Evolutionary conservation across 2,888 invertebrate species (phyloP).

Genomic region (Amphimallon solstitiale): DNA sequence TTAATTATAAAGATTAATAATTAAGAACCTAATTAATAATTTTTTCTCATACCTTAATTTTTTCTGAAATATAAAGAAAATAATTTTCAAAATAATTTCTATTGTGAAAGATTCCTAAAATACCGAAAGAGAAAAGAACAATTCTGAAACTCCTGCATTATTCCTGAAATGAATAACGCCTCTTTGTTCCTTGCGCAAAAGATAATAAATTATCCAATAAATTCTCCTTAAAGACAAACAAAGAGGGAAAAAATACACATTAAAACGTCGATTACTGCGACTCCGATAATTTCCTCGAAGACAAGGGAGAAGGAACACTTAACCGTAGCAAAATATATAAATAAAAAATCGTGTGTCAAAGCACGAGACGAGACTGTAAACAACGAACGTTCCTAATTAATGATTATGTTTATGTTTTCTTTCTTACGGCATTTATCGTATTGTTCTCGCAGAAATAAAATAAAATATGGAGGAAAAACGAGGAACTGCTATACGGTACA

Average conservation of each 20-base stretch:
- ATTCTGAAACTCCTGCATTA: no score
- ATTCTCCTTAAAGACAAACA: conserved; percentile 1
- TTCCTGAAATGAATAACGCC: no score
- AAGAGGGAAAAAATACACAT: conserved; percentile 2
- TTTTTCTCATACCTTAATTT: no score
- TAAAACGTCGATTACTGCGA: conserved; percentile 21
- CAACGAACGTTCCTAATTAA: conserved; percentile 17
- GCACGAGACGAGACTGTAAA: conserved; percentile 6
- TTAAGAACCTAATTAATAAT: no score
- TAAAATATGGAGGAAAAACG: conserved; percentile 11
- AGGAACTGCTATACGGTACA: neutral
- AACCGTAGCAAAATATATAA: neutral
- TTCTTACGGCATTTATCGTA: conserved; percentile 14
- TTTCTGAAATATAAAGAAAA: no score
- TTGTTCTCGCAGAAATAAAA: conserved; percentile 15
- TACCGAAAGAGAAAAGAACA: no score
- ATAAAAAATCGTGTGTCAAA: neutral
- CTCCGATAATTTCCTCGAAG: conserved; percentile 12
- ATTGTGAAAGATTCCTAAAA: no score
- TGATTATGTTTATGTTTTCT: conserved; percentile 33
- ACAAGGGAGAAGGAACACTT: conserved; percentile 6
- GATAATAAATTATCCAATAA: conserved; percentile 29
- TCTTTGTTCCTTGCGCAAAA: neutral
- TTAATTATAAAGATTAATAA: no score
- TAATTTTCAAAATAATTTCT: no score